Conservation (phyloP, 2,113 vertebrate genomes). For the Chaenogobius annularis region DNA sequence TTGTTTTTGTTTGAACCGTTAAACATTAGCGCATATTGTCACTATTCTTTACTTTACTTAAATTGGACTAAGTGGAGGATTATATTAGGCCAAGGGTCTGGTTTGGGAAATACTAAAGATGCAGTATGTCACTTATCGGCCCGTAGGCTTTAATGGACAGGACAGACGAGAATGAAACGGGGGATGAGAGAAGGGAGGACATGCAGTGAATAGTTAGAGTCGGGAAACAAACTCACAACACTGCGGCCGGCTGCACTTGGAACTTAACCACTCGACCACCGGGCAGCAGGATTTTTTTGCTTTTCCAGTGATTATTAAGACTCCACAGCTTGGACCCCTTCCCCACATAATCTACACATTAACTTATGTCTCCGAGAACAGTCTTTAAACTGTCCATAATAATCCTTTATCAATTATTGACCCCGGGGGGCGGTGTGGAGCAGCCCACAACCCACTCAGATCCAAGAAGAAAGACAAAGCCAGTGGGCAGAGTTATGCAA, state of each 20-base stretch:
- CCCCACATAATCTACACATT: constrained; percentile 54
- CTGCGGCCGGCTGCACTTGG: too few species aligned
- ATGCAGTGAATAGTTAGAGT: too few species aligned
- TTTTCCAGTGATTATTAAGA: neutral
- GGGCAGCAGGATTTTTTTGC: too few species aligned
- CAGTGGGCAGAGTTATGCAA: neutral
- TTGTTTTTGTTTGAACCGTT: neutral
- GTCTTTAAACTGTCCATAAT: constrained; percentile 58
- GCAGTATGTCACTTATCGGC: neutral
- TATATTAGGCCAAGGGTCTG: neutral
- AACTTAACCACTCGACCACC: too few species aligned
- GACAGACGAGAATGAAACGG: too few species aligned
- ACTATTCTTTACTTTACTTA: neutral
- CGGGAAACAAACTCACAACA: too few species aligned
- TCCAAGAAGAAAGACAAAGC: neutral
- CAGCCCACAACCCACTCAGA: constrained; percentile 28
- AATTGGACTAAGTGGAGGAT: neutral
- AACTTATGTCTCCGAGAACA: constrained; percentile 42
- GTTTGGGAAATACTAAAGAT: neutral
- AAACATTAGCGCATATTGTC: neutral
- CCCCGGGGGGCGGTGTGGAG: constrained; percentile 8
- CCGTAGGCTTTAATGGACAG: neutral
- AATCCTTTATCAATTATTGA: constrained; percentile 65
- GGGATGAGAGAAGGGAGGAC: too few species aligned
- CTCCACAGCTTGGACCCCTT: neutral